phyloP scores from a whole-genome alignment of 2,113 vertebrate species.

The Eulacestoma nigropectus region DNA sequence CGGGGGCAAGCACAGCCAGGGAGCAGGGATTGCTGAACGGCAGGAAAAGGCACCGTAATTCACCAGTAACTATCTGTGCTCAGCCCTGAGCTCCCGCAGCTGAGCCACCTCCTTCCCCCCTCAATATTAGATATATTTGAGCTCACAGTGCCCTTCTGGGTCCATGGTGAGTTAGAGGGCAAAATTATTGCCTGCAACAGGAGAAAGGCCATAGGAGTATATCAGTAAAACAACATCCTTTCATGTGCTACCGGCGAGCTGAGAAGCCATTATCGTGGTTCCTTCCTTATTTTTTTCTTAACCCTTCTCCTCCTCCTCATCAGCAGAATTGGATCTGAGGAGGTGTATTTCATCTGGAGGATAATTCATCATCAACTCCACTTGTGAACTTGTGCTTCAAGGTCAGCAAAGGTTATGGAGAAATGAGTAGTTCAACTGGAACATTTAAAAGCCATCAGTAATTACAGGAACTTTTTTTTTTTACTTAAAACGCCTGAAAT shows the following conservation, averaged over 20 bases:
- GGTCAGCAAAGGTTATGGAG: background rate
- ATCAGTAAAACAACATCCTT: background rate
- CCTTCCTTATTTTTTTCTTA: background rate
- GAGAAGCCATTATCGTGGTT: background rate
- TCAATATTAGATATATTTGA: background rate
- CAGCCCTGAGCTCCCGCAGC: background rate
- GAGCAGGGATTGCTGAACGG: background rate
- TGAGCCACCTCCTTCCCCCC: background rate
- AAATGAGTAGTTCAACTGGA: background rate
- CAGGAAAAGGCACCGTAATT: background rate
- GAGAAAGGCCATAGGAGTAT: conserved; percentile 1
- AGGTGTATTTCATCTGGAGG: background rate
- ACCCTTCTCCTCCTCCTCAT: background rate
- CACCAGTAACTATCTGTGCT: background rate
- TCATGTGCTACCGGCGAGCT: background rate
- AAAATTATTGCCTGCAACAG: conserved; percentile 30
- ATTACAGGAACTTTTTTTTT: background rate
- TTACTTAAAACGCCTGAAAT: background rate
- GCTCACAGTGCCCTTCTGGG: conserved; percentile 3
- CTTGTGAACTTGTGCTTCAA: background rate
- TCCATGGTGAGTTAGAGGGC: background rate
- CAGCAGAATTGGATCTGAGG: background rate
- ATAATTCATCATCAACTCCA: background rate
- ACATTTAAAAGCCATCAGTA: background rate
- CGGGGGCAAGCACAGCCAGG: background rate